Base-by-base conservation (phyloP, 2,797 vertebrate species). In the Sebastes reedi region DNA sequence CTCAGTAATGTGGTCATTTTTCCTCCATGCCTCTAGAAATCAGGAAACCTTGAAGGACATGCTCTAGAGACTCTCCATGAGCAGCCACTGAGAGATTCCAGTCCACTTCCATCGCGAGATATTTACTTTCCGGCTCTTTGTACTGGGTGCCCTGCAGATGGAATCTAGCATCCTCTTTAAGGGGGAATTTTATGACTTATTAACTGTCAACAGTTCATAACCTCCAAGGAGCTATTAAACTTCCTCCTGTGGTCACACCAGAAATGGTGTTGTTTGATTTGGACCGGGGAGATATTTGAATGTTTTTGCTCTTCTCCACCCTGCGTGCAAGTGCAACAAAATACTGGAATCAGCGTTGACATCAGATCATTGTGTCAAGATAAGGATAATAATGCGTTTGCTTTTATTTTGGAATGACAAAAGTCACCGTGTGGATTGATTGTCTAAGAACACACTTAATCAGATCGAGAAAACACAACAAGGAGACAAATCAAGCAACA, bases 161-260 rank as follows among this genome's bases (percentile, higher is more conserved):
- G 96, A 97, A 98, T 97, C 97, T 97, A 89, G 94, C 95, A 97
- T 97, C 96, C 96, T 97, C 95, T 97, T 97, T 95, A 96, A 97
- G 95, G 96, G 96, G 95, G 95, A 96, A 97, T 97, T 98, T 97
- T 98, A 97, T 97, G 97, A 98, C 97, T 97, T 98, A 98, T 98
- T 98, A 99, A 98, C 97, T 97, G 97, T 97, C 97, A 98, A 97
- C 97, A 97, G 97, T 98, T 99, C 96, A 97, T 96, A 98, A 97
- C 96, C 97, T 97, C 96, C 92, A 92, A 96, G 97, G 97, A 96
- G 97, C 97, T 96, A 97, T 98, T 98, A 97, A 97, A 95, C 96
- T 12, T 96, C 96, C 95, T 96, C 96, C 95, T 95, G 95, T 96
- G 96, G 96, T 95, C 95, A 95, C 94, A 92, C 83, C 95, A 96